Base-by-base conservation (phyloP, 1,140 invertebrate species). In the Drosophila baimaii region DNA sequence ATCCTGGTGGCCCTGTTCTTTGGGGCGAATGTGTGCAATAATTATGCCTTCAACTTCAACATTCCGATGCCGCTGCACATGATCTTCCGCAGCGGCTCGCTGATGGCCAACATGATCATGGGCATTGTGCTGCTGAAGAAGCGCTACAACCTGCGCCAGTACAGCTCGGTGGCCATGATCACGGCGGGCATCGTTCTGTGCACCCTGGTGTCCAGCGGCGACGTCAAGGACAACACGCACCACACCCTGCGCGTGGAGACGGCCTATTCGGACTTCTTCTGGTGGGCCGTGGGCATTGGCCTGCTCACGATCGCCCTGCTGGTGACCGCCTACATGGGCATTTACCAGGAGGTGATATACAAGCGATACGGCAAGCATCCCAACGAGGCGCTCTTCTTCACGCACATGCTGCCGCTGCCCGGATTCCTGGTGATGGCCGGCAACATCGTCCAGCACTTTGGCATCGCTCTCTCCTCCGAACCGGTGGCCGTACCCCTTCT, bases 61-160 rank as follows among this genome's bases (percentile, higher is more conserved):
- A 98, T 99, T 89, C 96, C 98, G 0, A 98, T 99, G 95, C 98
- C 99, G 10, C 93, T 99, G 6, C 98, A 99, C 91, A 99, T 99
- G 96, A 99, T 99, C 91, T 99, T 99, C 91, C 94, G 98, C 93
- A 96, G 98, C 37, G 98, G 98, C 7, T 99, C 98, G 33, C 93
- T 99, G 23, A 97, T 99, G 93, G 97, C 98, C 1, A 99, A 98
- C 92, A 97, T 99, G 95, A 94, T 99, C 46, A 96, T 99, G 95
- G 97, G 98, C 46, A 96, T 98, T 17, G 93, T 98, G 70, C 96
- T 99, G 62, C 91, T 99, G 17, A 97, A 98, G 80, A 97, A 96
- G 91, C 94, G 93, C 74, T 99, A 99, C 89, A 93, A 95, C 15
- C 92, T 95, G 5, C 94, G 95, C 15, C 99, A 99, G 92, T 99